Percentiles rank a stretch among this genome's conserved stretches.
Conservation (phyloP, 2,797 vertebrate genomes). For the Natrix natrix region DNA sequence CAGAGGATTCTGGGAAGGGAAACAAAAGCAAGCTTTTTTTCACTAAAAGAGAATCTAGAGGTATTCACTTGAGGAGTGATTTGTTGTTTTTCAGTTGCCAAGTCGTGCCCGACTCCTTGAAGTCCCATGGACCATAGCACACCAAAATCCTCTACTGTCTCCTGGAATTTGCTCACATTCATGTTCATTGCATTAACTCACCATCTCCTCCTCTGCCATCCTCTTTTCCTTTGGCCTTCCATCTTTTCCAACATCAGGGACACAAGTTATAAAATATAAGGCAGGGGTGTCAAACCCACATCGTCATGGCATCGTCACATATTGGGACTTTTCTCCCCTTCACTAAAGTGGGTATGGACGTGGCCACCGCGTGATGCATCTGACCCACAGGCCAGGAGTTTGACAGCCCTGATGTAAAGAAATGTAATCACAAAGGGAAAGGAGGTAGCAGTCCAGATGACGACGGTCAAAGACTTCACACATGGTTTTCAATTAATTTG, state of each 20-base stretch:
- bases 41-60: constrained; percentile 3
- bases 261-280: background rate
- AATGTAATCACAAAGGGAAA: too few relatives aligned
- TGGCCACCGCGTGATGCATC: too few relatives aligned
- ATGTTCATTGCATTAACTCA: background rate
- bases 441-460: too few relatives aligned
- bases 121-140: background rate
- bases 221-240: background rate
- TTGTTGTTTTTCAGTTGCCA: background rate
- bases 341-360: too few relatives aligned
- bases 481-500: too few relatives aligned
- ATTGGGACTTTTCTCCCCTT: too few relatives aligned
- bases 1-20: constrained; percentile 31
- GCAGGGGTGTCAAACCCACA: too few relatives aligned
- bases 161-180: background rate
- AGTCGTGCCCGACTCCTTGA: background rate
- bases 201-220: background rate
- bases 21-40: background rate
- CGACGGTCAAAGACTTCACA: too few relatives aligned
- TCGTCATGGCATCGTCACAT: too few relatives aligned
- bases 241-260: background rate
- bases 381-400: too few relatives aligned
- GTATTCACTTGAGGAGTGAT: accelerated
- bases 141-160: background rate
- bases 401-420: too few relatives aligned